Evolutionary conservation across 2,797 vertebrate genomes (phyloP).

Genomic region (Potorous gilbertii): DNA sequence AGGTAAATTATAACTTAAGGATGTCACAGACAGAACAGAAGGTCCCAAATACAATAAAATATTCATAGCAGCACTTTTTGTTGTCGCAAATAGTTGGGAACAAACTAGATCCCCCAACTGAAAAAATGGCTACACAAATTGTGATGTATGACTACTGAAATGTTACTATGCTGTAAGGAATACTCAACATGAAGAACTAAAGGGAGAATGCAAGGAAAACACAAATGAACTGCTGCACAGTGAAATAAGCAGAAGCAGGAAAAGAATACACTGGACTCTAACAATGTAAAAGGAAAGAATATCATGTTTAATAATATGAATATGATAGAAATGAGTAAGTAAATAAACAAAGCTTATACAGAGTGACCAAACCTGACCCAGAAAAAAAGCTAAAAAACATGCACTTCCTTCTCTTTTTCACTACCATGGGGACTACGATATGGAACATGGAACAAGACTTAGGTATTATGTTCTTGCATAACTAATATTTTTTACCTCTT

Average conservation of each 20-base stretch:
- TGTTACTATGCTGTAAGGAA: background rate
- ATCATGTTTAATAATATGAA: background rate
- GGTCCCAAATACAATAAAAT: background rate
- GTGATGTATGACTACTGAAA: background rate
- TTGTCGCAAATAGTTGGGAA: background rate
- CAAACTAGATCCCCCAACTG: background rate
- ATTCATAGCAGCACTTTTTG: background rate
- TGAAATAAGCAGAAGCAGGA: background rate
- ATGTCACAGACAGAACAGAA: too few relatives aligned
- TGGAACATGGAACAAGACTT: too few relatives aligned
- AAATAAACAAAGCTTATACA: too few relatives aligned
- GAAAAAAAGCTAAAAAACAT: too few relatives aligned
- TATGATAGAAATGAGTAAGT: background rate
- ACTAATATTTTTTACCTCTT: too few relatives aligned
- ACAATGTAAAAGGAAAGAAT: background rate
- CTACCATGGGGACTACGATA: too few relatives aligned
- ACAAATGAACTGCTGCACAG: background rate
- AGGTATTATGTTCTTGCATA: too few relatives aligned
- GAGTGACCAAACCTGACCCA: too few relatives aligned
- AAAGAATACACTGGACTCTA: background rate
- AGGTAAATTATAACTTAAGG: too few relatives aligned
- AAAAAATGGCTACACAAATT: background rate
- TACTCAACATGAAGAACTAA: background rate
- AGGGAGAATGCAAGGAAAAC: background rate
- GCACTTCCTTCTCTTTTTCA: too few relatives aligned